A percentile compares a stretch with the other conserved stretches of the same genome.
phyloP scores from a whole-genome alignment of 2,888 invertebrate genomes.

The Crematogaster levior region DNA sequence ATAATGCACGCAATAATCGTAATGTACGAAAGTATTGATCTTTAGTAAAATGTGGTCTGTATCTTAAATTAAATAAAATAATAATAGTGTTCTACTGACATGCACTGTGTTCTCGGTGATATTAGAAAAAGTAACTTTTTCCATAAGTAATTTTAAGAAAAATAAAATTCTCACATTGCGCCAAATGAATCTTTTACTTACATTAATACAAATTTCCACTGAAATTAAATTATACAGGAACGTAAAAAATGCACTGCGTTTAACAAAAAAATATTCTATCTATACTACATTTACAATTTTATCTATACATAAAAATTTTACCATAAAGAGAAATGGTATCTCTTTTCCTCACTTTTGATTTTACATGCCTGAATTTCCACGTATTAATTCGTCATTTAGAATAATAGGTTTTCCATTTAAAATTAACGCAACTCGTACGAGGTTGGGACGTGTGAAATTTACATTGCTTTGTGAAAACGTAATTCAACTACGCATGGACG shows the following conservation, averaged over 20 bases:
- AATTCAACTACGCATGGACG: constrained; percentile 48
- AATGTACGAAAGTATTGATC: not conserved
- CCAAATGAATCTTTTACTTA: not conserved
- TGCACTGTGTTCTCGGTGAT: no score
- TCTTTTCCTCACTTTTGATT: not conserved
- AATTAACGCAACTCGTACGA: not conserved
- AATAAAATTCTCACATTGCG: not conserved
- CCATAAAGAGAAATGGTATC: not conserved
- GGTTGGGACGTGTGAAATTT: not conserved
- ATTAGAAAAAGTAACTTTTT: not conserved
- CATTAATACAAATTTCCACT: not conserved
- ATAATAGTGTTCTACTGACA: no score
- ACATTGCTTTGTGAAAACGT: constrained; percentile 15
- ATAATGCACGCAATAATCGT: not conserved
- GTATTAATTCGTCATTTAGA: constrained; percentile 19
- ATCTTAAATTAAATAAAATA: no score
- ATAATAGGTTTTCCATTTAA: constrained; percentile 19
- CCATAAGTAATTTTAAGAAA: not conserved
- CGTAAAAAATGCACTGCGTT: not conserved
- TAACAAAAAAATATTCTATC: no score
- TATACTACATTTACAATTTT: no score
- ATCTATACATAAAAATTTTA: no score
- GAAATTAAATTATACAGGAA: not conserved
- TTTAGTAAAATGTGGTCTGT: not conserved
- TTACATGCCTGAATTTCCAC: not conserved